Evolutionary conservation across 2,797 vertebrate species (phyloP), one percentile per base, ranked within the genome.

Genomic region (Knipowitschia caucasica): DNA sequence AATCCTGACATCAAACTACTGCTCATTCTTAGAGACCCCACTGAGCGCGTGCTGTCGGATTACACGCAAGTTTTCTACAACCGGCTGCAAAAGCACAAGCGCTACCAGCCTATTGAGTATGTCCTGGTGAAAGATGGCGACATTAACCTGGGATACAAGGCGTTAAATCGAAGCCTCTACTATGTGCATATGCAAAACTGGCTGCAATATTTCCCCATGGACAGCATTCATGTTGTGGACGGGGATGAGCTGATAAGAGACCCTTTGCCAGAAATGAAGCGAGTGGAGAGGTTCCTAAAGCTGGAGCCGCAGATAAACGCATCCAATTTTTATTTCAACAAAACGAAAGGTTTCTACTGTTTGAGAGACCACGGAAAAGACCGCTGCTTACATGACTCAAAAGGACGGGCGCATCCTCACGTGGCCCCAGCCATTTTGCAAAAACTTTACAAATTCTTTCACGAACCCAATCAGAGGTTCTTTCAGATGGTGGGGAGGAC

Each of bases 11-110:
- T 92, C 61, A 92, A 91, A 72, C 91, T 99, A 46, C 88, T 99
- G 60, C 93, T 99, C 53, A 99, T 99, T 80, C 91, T 99, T 69
- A 86, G 96, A 46, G 95, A 99, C 75, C 96, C 96, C 5, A 93
- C 92, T 0, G 95, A 98, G 80, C 89, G 96, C 27, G 93, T 99
- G 50, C 89, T 99, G 14, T 99, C 96, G 0, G 96, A 99, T 87
- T 99, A 99, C 82, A 98, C 96, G n/a, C 96, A 99, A 83, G 92
- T 99, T 44, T 94, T 93, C 67, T 92, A 95, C 89, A 98, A 99
- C 79, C 95, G 94, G 18, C 74, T 95, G 73, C 94, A 96, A 85
- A 98, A 97, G 72, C 93, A 87, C 90, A 98, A 98, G 76, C 89
- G 76, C 11, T 94, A 93, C 65, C 94, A 93, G 43, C 81, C 92